Conservation (phyloP, 2,888 invertebrate genomes). For the Polia nebulosa region DNA sequence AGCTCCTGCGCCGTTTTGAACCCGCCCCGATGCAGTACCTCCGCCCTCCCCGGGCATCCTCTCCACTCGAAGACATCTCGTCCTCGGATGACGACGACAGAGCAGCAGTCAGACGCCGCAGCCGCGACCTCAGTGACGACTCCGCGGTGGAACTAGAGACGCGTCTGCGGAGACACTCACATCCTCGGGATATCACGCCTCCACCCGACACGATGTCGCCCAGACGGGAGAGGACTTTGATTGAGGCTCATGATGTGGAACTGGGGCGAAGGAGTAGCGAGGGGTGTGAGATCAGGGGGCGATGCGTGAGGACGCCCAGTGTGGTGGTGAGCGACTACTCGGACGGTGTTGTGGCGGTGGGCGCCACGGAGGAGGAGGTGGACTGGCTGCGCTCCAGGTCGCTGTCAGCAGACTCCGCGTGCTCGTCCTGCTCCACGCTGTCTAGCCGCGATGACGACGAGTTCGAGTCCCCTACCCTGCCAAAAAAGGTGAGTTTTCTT, state of each 20-base stretch:
- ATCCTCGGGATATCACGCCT: constrained; percentile 84
- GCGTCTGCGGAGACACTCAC: constrained; percentile 82
- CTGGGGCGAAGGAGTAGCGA: constrained; percentile 89
- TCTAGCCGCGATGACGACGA: constrained; percentile 94
- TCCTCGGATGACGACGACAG: constrained; percentile 89
- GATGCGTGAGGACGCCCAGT: constrained; percentile 95
- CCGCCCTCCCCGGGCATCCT: constrained; percentile 84
- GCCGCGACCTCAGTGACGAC: constrained; percentile 89
- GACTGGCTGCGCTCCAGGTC: constrained; percentile 87
- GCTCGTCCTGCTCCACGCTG: constrained; percentile 94
- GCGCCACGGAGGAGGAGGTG: constrained; percentile 87
- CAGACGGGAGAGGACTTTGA: constrained; percentile 83
- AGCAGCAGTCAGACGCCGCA: constrained; percentile 86
- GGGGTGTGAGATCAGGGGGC: constrained; percentile 86
- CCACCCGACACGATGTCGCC: constrained; percentile 86
- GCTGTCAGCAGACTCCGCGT: constrained; percentile 93
- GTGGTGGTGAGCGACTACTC: constrained; percentile 97
- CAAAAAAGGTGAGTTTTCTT: constrained; percentile 88
- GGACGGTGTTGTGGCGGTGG: constrained; percentile 91
- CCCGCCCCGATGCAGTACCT: constrained; percentile 89
- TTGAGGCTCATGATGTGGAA: constrained; percentile 91
- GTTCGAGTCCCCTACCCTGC: constrained; percentile 85
- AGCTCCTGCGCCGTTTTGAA: constrained; percentile 85
- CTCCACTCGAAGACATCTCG: constrained; percentile 86
- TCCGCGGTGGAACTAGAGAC: constrained; percentile 91